Percentiles rank a stretch among this genome's conserved stretches.
phyloP scores from a whole-genome alignment of 2,888 invertebrate species.

The Folsomia manolachei region DNA sequence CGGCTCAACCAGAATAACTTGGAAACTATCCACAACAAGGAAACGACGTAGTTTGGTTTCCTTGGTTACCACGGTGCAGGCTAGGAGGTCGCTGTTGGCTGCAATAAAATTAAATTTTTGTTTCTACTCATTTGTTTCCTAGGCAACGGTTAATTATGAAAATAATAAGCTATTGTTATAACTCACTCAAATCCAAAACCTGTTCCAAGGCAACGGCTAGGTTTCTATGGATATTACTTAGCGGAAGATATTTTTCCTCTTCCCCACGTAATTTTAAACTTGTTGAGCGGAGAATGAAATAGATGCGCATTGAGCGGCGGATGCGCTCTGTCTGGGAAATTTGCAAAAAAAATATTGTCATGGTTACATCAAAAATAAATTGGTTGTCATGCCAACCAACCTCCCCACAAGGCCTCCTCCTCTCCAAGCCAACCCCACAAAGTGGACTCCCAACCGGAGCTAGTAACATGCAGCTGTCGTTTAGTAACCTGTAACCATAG shows the following conservation, averaged over 20 bases:
- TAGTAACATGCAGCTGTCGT: slow-evolving; percentile 91
- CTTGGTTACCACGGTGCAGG: slow-evolving; percentile 81
- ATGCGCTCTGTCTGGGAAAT: slow-evolving; percentile 73
- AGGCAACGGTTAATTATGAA: neutral
- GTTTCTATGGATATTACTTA: slow-evolving; percentile 76
- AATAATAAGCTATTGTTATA: neutral
- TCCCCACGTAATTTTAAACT: slow-evolving; percentile 77
- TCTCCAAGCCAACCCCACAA: slow-evolving; percentile 91
- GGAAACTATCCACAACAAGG: slow-evolving; percentile 90
- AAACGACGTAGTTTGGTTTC: slow-evolving; percentile 77
- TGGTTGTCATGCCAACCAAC: slow-evolving; percentile 58
- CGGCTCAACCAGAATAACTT: slow-evolving; percentile 95
- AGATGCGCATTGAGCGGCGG: slow-evolving; percentile 84
- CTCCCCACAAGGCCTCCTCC: slow-evolving; percentile 93
- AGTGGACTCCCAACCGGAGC: slow-evolving; percentile 95
- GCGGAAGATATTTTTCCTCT: slow-evolving; percentile 79
- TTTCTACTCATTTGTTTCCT: neutral
- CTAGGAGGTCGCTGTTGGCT: slow-evolving; percentile 97
- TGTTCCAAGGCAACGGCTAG: slow-evolving; percentile 92
- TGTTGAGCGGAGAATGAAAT: slow-evolving; percentile 79
- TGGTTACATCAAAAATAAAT: neutral
- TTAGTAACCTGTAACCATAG: slow-evolving; percentile 92
- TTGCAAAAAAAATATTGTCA: neutral
- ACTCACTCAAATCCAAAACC: slow-evolving; percentile 90
- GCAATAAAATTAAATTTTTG: neutral